phyloP scores from a whole-genome alignment of 1,140 invertebrate species.

The Brachystomella parvula region DNA sequence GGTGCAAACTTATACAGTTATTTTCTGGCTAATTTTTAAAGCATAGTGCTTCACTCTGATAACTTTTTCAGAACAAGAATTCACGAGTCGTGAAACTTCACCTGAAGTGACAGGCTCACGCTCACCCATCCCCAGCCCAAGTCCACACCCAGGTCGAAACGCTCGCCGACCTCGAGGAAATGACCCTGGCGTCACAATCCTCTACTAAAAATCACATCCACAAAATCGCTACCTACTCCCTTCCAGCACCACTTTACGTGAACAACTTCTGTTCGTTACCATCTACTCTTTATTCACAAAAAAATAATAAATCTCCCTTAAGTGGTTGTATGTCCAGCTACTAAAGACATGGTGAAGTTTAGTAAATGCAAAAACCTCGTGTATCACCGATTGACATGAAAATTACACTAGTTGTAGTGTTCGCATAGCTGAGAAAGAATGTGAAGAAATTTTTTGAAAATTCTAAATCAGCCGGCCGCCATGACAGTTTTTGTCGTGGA shows the following conservation, averaged over 20 bases:
- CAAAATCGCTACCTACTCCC: not conserved
- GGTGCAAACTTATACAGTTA: slow-evolving; percentile 23
- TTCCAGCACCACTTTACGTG: not conserved
- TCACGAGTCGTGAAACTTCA: slow-evolving; percentile 35
- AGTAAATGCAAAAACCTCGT: no score
- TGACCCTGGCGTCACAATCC: slow-evolving; percentile 38
- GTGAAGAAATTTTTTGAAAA: no score
- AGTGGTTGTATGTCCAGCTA: no score
- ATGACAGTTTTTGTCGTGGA: no score
- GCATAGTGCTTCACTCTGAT: not conserved
- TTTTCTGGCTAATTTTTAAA: not conserved
- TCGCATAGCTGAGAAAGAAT: no score
- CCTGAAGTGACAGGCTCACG: slow-evolving; percentile 35
- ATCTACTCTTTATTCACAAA: no score
- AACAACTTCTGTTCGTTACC: no score
- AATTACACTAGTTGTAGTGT: no score
- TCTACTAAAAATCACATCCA: slow-evolving; percentile 28
- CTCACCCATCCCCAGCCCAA: slow-evolving; percentile 35
- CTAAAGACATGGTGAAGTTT: no score
- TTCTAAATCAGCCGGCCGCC: not conserved
- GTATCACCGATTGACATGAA: no score
- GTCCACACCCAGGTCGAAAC: slow-evolving; percentile 36
- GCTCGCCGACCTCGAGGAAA: slow-evolving; percentile 28
- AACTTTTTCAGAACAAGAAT: slow-evolving; percentile 36
- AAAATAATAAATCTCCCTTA: no score